Percentiles rank a stretch among this genome's conserved stretches.
These are phyloP conservation scores for Popillia japonica DNA, from an alignment of 1,140 invertebrate genomes.

Conservation along the genomic window DNA sequence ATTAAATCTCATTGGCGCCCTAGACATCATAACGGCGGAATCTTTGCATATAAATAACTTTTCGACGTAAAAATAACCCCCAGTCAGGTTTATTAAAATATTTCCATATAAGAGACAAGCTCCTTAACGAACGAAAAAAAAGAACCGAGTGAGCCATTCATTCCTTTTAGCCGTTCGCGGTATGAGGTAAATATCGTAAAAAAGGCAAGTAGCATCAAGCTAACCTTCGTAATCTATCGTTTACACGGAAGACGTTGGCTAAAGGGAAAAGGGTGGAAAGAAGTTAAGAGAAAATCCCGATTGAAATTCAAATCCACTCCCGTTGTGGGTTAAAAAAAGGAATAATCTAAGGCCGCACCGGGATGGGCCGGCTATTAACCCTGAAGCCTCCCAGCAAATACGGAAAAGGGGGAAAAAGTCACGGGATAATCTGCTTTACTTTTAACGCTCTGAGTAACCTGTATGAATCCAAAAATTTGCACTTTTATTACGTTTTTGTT, in stretches of 20 bases:
- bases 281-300: conserved; percentile 5
- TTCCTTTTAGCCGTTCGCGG: not conserved
- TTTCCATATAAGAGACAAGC: not conserved
- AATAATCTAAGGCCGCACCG: not conserved
- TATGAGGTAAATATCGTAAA: not conserved
- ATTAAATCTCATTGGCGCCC: no score
- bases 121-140: not conserved
- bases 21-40: no score
- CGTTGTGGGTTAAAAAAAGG: not conserved
- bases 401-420: not conserved
- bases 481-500: conserved; percentile 5
- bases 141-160: not conserved
- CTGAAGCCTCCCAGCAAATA: not conserved
- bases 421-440: not conserved
- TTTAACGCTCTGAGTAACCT: not conserved
- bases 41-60: no score
- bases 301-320: conserved; percentile 10
- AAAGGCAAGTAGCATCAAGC: not conserved
- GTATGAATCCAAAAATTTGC: not conserved
- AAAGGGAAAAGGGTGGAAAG: not conserved
- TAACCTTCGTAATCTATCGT: conserved; percentile 5
- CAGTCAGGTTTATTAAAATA: not conserved
- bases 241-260: not conserved
- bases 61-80: no score
- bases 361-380: not conserved